Evolutionary conservation across 64 coral and sea anemone genomes (phyloP), one percentile per base, ranked within the genome.

Genomic region (Montipora efflorescens): DNA sequence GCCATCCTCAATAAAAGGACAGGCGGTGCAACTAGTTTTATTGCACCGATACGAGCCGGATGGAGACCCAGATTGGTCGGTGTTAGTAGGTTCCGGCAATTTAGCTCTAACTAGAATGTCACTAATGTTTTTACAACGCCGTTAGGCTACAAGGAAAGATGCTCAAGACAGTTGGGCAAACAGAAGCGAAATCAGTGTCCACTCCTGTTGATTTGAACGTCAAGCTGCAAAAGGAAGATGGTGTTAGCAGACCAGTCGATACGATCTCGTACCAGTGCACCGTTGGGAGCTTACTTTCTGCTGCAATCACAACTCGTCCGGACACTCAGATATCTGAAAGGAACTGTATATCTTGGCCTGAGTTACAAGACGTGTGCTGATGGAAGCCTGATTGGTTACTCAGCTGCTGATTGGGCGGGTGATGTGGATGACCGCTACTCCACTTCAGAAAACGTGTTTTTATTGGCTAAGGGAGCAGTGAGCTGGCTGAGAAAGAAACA

Each of bases 161-260:
- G 51, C 28, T 95, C 81, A 59, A 95, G 64, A 95, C 45, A 66
- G 90, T 91, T 49, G 85, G 70, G 87, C 90, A 92, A 92, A 88
- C n/a, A 67, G 75, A 95, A 87, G 90, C 64, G 4, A 95, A 95
- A 92, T 51, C 49, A 6, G 58, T 96, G 64, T 87, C 74, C 45
- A 92, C 46, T 62, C 87, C 95, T 67, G 79, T 83, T 92, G 90
- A 93, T 88, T 87, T 85, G 12, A 96, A 92, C 74, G 90, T 96
- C 61, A 96, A 89, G 79, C 47, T 96, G 48, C 44, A 57, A 71
- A 93, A 96, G 83, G 3, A 88, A 64, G 90, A 90, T 59, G 20
- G 9, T 67, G 52, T 96, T 22, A 93, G 90, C 53, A 96, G 67
- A 76, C 67, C 19, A 47, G 95, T 93, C 19, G 90, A 96, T 71